These are phyloP conservation scores for Blomia tropicalis DNA, from an alignment of 2,888 invertebrate genomes.

Conservation along the genomic window DNA sequence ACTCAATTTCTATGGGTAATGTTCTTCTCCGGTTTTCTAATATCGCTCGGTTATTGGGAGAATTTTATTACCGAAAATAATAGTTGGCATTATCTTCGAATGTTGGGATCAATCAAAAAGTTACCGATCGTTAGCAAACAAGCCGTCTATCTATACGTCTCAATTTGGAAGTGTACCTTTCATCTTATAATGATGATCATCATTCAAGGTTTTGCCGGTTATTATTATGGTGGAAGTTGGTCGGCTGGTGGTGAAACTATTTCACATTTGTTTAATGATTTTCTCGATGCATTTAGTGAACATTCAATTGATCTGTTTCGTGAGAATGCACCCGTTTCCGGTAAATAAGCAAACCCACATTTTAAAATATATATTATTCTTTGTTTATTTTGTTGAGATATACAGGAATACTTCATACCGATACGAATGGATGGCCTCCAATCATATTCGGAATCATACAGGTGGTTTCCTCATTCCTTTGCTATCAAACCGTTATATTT, in stretches of 20 bases:
- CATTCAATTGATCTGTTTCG: conserved; percentile 18
- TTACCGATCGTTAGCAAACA: conserved; percentile 63
- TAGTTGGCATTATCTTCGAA: conserved; percentile 57
- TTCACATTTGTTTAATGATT: conserved; percentile 19
- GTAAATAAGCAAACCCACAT: not conserved
- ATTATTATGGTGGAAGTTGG: not conserved
- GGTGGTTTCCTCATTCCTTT: conserved; percentile 34
- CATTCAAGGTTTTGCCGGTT: conserved; percentile 51
- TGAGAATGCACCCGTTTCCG: not conserved
- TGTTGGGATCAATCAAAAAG: conserved; percentile 59
- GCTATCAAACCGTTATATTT: conserved; percentile 40
- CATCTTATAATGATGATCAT: conserved; percentile 62
- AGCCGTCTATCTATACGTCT: conserved; percentile 73
- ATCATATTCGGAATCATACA: conserved; percentile 33
- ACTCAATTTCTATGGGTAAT: conserved; percentile 53
- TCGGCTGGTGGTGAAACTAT: conserved; percentile 14
- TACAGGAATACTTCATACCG: not conserved
- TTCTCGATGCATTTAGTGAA: conserved; percentile 21
- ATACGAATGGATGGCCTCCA: not conserved
- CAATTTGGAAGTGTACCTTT: conserved; percentile 70
- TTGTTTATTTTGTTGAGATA: too few species aligned
- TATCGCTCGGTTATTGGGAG: conserved; percentile 95
- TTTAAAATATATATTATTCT: not conserved
- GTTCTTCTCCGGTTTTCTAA: conserved; percentile 63
- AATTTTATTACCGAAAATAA: conserved; percentile 80